These are phyloP conservation scores for Nymphicus hollandicus DNA, from an alignment of 2,113 vertebrate species.

Conservation along the genomic window DNA sequence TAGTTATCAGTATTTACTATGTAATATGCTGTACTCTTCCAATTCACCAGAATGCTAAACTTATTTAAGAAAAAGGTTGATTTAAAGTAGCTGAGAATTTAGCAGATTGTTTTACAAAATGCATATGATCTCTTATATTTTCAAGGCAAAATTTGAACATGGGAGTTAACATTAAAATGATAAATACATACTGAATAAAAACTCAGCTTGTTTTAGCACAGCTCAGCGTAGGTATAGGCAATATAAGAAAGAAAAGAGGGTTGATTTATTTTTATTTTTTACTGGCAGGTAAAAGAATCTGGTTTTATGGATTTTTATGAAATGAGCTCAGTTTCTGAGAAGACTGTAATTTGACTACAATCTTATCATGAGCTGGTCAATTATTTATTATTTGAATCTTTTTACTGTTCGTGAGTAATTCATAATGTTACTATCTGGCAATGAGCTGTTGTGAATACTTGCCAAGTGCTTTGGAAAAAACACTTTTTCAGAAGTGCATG, in stretches of 20 bases:
- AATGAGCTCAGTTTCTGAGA: neutral
- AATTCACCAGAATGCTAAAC: neutral
- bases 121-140: neutral
- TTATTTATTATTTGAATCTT: conserved; percentile 39
- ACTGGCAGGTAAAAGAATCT: neutral
- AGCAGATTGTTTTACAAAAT: neutral
- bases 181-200: neutral
- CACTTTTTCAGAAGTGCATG: neutral
- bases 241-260: neutral
- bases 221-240: neutral
- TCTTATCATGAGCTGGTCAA: conserved; percentile 46
- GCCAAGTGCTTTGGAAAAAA: neutral
- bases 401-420: conserved; percentile 64
- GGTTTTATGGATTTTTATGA: neutral
- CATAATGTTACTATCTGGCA: conserved; percentile 22
- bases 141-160: neutral
- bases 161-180: neutral
- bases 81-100: neutral
- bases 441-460: neutral
- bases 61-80: neutral
- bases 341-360: neutral
- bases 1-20: neutral
- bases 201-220: neutral
- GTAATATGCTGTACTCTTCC: neutral
- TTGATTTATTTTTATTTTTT: neutral